A percentile compares a stretch with the other conserved stretches of the same genome.
phyloP scores from a whole-genome alignment of 2,797 vertebrate genomes.

The Malurus leucopterus region DNA sequence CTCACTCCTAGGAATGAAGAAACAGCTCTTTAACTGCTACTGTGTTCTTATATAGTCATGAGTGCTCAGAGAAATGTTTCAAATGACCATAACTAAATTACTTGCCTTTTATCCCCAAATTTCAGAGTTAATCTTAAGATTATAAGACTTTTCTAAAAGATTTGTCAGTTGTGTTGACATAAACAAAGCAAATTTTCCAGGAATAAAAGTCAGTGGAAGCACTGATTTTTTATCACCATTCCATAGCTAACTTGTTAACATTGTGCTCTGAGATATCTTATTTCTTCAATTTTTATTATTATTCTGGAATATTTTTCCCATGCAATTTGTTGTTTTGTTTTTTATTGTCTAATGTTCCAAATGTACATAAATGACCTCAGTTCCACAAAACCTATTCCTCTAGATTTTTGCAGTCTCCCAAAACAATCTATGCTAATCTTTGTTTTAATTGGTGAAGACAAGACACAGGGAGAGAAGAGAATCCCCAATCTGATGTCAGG shows the following conservation, averaged over 20 bases:
- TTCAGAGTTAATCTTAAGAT: not conserved
- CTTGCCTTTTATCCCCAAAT: not conserved
- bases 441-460: not conserved
- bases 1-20: not conserved
- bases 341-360: not conserved
- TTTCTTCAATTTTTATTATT: not conserved
- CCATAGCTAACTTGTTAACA: not conserved
- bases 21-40: not conserved
- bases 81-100: not conserved
- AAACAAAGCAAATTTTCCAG: too few species aligned
- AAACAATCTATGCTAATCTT: not conserved
- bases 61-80: not conserved
- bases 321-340: not conserved
- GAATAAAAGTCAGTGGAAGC: too few species aligned
- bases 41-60: fast-evolving
- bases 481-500: not conserved
- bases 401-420: not conserved
- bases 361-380: not conserved
- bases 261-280: not conserved
- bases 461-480: not conserved
- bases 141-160: not conserved
- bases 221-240: not conserved
- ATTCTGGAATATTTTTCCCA: not conserved
- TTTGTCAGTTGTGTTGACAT: not conserved
- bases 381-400: not conserved